Percentiles rank a stretch among this genome's conserved stretches.
Evolutionary conservation across 23 tunicate species (phyloP).

Genomic region (Clavelina lepadiformis): DNA sequence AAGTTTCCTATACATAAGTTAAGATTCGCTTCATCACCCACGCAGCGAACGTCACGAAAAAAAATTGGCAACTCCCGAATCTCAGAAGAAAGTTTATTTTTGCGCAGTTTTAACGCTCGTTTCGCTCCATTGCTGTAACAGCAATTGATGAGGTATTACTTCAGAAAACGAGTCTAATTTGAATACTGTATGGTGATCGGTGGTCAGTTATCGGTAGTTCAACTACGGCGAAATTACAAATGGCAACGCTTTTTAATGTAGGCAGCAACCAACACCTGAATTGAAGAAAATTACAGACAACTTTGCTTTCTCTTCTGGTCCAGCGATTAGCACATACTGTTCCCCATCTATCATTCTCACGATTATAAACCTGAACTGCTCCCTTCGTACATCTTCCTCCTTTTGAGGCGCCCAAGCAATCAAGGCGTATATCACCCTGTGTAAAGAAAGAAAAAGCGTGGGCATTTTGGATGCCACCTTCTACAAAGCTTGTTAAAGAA

Average conservation of each 20-base stretch:
- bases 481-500: not conserved
- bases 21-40: constrained; percentile 35
- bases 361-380: constrained; percentile 63
- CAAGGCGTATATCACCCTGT: constrained; percentile 67
- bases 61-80: constrained; percentile 10
- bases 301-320: constrained; percentile 40
- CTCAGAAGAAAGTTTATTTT: constrained; percentile 9
- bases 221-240: not conserved
- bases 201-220: no score
- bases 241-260: not conserved
- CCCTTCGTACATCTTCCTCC: constrained; percentile 58
- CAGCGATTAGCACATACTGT: constrained; percentile 53
- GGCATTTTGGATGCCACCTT: not conserved
- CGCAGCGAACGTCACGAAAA: constrained; percentile 25
- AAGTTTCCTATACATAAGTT: constrained; percentile 44
- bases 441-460: not conserved
- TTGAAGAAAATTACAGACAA: constrained; percentile 70
- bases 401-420: constrained; percentile 37
- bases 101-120: constrained; percentile 14
- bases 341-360: constrained; percentile 65
- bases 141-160: not conserved
- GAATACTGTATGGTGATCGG: no score
- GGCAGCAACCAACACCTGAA: constrained; percentile 24
- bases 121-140: constrained; percentile 16
- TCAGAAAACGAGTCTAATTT: no score